A percentile compares a stretch with the other conserved stretches of the same genome.
phyloP scores from a whole-genome alignment of 1,140 invertebrate genomes.

The Sinella curviseta region DNA sequence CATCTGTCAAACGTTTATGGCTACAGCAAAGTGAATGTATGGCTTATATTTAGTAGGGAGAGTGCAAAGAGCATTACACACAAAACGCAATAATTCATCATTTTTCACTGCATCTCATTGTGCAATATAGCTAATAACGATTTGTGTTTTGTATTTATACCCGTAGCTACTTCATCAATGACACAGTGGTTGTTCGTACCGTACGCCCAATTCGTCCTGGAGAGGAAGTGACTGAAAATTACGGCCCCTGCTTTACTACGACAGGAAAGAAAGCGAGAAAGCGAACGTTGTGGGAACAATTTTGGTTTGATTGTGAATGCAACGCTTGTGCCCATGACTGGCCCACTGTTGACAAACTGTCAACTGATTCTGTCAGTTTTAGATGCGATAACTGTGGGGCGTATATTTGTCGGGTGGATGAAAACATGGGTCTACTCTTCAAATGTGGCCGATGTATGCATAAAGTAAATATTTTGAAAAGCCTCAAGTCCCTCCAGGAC shows the following conservation, averaged over 20 bases:
- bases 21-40: too few species aligned
- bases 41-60: too few species aligned
- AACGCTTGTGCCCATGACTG: constrained; percentile 77
- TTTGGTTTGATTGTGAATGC: constrained; percentile 84
- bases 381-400: constrained; percentile 41
- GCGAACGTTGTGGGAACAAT: constrained; percentile 69
- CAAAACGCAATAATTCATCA: too few species aligned
- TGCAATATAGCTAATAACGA: too few species aligned
- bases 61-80: too few species aligned
- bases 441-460: constrained; percentile 69
- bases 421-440: constrained; percentile 66
- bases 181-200: constrained; percentile 74
- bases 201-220: constrained; percentile 74
- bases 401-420: constrained; percentile 29
- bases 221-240: constrained; percentile 84
- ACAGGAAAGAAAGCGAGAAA: constrained; percentile 66
- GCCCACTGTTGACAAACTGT: constrained; percentile 76
- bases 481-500: constrained; percentile 68
- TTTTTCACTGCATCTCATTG: too few species aligned
- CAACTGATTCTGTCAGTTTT: constrained; percentile 47
- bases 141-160: constrained; percentile 40
- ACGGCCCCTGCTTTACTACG: constrained; percentile 83
- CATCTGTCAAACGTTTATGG: too few species aligned
- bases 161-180: constrained; percentile 80
- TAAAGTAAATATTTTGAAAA: constrained; percentile 72